phyloP scores from a whole-genome alignment of 2,113 vertebrate species.

The Chiloscyllium plagiosum region DNA sequence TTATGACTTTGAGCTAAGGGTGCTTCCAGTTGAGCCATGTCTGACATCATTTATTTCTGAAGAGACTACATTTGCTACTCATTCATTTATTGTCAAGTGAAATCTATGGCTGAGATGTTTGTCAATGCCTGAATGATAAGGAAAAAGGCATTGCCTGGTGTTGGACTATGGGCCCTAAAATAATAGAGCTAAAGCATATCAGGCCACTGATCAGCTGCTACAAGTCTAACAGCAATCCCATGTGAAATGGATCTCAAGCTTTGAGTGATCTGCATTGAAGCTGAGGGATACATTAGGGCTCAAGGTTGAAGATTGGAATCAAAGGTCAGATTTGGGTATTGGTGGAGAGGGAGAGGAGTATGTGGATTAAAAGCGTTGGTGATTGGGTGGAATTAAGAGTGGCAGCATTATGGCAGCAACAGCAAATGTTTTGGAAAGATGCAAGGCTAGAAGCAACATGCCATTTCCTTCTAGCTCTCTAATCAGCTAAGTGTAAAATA shows the following conservation, averaged over 20 bases:
- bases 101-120: neutral
- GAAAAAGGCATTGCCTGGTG: too few species aligned
- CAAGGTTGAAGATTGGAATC: neutral
- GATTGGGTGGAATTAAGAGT: neutral
- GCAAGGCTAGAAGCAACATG: neutral
- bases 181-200: neutral
- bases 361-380: neutral
- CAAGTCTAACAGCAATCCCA: neutral
- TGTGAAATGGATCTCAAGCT: too few species aligned
- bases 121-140: neutral
- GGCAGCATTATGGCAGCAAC: neutral
- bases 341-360: neutral
- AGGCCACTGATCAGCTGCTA: too few species aligned
- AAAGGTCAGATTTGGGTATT: neutral
- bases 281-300: neutral
- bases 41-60: neutral
- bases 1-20: too few species aligned
- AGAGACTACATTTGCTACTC: neutral
- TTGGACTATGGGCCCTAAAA: neutral
- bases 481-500: neutral
- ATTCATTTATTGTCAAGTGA: neutral
- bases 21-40: too few species aligned
- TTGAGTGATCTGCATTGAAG: neutral
- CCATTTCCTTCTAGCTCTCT: neutral
- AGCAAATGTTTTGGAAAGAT: neutral